Base-by-base conservation (phyloP, 2,888 invertebrate genomes). In the Athalia circularis region DNA sequence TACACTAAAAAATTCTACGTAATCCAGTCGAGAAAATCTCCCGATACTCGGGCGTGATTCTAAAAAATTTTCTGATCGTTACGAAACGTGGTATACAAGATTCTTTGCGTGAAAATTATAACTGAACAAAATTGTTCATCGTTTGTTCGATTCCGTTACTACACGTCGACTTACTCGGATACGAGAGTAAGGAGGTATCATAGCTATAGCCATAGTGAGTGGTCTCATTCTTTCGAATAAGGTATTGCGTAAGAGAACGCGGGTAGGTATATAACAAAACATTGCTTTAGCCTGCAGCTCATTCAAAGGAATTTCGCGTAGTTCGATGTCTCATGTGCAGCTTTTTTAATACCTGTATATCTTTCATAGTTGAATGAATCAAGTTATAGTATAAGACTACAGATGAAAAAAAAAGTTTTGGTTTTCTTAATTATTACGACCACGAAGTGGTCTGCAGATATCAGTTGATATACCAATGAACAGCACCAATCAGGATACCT, bases 191-290 rank as follows among this genome's bases (percentile, higher is more conserved):
- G 62, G 64, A 29, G 29, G 29, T 29, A 29, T 29, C 29, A 29
- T 29, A 29, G 1, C 29, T 75, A 62, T 1, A 15, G 43, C 9
- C 6, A 11, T 9, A 75, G 75, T 75, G 75, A 75, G 50, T 64
- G 62, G 75, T 62, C 62, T 52, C 75, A 64, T 75, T 75, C 29
- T 50, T 75, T 75, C 62, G 74, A 74, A 62, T 29, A 62, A 29
- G 29, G 47, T 62, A 62, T 74, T 74, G 15, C 74, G 74, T 15
- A 62, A 74, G 48, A 61, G 6, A 74, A 43, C 43, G 47, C 47
- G 15, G 15, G 47, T 61, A 74, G n/a, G n/a, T n/a, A n/a, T n/a
- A n/a, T n/a, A n/a, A n/a, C 62, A 62, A 75, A 75, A 75, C 75
- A 75, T 62, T 75, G 9, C 48, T 45, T 13, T 65, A 57, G 50